Evolutionary conservation across 2,888 invertebrate species (phyloP), one percentile per base, ranked within the genome.

Genomic region (Pemphredon lugubris): DNA sequence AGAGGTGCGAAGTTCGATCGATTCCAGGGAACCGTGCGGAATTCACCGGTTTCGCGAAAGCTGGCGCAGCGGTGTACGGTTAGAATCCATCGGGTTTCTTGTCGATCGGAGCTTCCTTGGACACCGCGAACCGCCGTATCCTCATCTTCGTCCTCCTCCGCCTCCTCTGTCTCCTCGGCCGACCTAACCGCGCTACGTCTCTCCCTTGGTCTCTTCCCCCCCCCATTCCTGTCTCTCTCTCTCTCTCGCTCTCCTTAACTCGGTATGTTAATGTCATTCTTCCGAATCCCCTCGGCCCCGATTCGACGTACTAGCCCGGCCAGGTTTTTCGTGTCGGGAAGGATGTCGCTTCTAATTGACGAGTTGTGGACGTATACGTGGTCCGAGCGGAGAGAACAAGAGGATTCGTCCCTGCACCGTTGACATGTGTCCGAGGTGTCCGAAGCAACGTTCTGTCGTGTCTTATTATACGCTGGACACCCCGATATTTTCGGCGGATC

Each of bases 341-440:
- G 74, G 79, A 79, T 83, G 82, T 81, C 81, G 76, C 76, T 82
- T 86, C 87, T 87, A 87, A 87, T 87, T 87, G 87, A 87, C 85
- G 85, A 86, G 81, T 78, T 77, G 68, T 73, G 75, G 71, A 77
- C 70, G 77, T 80, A 80, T 75, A 72, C 77, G 59, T 64, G 58
- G 55, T 37, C 40, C 20, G 37, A 60, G 40, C 44, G 50, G 13
- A 44, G n/a, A n/a, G 47, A 68, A 54, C 63, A 57, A 67, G 53
- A 64, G 59, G 59, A 61, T 58, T 21, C 69, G 64, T 50, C 57
- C 57, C 70, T 55, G 57, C 40, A 58, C 32, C 51, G 68, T 58
- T 68, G 84, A 86, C 87, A 86, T 86, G 79, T 86, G 86, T 86
- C 82, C 83, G 63, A 87, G 84, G 86, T 87, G 87, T 86, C 82